Evolutionary conservation across 1,140 invertebrate species (phyloP).

Genomic region (Trialeurodes vaporariorum): DNA sequence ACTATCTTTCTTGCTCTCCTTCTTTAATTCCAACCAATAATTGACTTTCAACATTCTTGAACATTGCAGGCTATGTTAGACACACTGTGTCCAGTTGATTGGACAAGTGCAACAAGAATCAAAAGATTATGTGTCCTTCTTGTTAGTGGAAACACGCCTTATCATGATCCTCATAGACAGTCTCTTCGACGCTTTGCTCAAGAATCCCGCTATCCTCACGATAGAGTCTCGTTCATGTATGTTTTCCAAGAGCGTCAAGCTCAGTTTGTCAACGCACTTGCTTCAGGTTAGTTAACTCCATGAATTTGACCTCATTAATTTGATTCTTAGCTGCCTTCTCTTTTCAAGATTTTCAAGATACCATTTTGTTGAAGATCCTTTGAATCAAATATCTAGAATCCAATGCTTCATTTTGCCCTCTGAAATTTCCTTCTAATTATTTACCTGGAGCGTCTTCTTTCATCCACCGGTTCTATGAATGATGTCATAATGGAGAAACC

Average conservation of each 20-base stretch:
- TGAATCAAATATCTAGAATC: too few relatives aligned
- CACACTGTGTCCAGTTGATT: conserved; percentile 76
- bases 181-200: conserved; percentile 55
- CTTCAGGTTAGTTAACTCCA: conserved; percentile 37
- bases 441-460: too few relatives aligned
- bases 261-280: conserved; percentile 64
- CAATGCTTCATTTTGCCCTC: too few relatives aligned
- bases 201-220: conserved; percentile 43
- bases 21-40: too few relatives aligned
- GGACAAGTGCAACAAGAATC: conserved; percentile 48
- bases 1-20: too few relatives aligned
- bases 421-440: too few relatives aligned
- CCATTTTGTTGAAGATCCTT: too few relatives aligned
- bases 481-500: too few relatives aligned
- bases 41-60: too few relatives aligned
- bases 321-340: too few relatives aligned
- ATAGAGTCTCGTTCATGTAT: conserved; percentile 73
- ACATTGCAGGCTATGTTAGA: conserved; percentile 54
- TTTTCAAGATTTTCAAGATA: too few relatives aligned
- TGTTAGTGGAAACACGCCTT: conserved; percentile 55
- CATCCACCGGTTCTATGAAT: too few relatives aligned
- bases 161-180: conserved; percentile 45
- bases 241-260: conserved; percentile 72
- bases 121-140: conserved; percentile 80
- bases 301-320: conserved; percentile 21